Percentiles rank a stretch among this genome's conserved stretches.
phyloP scores from a whole-genome alignment of 1,140 invertebrate genomes.

The Manduca sexta region DNA sequence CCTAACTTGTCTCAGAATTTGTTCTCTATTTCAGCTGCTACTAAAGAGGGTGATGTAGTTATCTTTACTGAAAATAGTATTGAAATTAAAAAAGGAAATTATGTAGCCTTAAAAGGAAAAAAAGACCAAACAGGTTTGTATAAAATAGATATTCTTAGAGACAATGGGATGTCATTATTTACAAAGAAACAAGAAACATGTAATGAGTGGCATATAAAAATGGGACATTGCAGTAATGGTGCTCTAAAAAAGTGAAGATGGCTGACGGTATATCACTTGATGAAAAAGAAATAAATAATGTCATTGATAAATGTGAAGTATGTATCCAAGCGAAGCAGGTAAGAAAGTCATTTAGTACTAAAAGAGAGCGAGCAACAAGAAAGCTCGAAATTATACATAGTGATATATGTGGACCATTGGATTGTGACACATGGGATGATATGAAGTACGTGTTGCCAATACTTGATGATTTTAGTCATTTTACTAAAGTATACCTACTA shows the following conservation, averaged over 20 bases:
- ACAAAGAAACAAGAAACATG: not conserved
- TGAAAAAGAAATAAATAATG: not conserved
- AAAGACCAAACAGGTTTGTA: not conserved
- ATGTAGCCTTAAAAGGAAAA: not conserved
- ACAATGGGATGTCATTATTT: not conserved
- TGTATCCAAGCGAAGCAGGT: not conserved
- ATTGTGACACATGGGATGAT: not conserved
- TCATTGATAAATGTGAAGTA: not conserved
- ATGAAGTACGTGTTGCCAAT: not conserved
- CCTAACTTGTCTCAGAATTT: not conserved
- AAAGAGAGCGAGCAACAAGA: not conserved
- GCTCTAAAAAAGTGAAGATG: not conserved
- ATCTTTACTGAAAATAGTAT: not conserved
- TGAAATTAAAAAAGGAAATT: not conserved
- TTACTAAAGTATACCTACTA: constrained; percentile 3
- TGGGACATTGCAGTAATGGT: not conserved
- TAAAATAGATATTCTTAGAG: not conserved
- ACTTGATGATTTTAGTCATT: not conserved
- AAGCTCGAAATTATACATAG: not conserved
- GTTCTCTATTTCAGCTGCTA: not conserved
- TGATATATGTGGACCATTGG: not conserved
- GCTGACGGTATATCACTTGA: not conserved
- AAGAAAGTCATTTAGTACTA: not conserved
- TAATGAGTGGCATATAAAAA: not conserved
- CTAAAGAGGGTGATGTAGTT: not conserved